Conservation (phyloP, 35 echinoderm and acorn worm species). For the Patiria miniata region DNA sequence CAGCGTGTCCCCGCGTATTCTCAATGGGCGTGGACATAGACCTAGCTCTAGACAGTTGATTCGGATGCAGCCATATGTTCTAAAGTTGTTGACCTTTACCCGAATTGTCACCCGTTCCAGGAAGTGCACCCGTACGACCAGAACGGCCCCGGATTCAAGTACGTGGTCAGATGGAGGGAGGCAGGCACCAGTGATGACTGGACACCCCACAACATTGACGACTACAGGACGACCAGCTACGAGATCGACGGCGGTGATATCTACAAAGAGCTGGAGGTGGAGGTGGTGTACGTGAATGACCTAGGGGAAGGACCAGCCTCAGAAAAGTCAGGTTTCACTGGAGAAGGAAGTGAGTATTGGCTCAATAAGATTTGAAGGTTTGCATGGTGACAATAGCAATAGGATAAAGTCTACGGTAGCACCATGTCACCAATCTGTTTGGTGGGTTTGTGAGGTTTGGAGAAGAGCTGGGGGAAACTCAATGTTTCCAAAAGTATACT, state of each 20-base stretch:
- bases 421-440: no score
- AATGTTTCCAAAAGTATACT: no score
- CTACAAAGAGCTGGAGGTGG: constrained; percentile 38
- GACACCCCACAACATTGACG: background rate
- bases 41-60: no score
- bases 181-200: constrained; percentile 19
- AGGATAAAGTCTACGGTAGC: no score
- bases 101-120: background rate
- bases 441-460: no score
- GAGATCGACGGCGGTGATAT: constrained; percentile 3
- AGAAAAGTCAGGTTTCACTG: constrained; percentile 12
- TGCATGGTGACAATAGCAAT: no score
- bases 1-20: no score
- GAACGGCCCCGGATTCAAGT: constrained; percentile 67
- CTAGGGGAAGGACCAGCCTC: background rate
- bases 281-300: constrained; percentile 27
- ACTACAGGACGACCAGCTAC: background rate
- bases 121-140: constrained; percentile 64
- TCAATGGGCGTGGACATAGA: no score
- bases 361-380: no score
- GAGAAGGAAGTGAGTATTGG: constrained; percentile 24
- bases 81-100: no score
- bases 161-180: constrained; percentile 45
- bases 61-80: no score
- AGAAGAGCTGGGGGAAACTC: no score